Conservation (phyloP, 1,140 invertebrate genomes). For the Venustaconcha ellipsiformis region DNA sequence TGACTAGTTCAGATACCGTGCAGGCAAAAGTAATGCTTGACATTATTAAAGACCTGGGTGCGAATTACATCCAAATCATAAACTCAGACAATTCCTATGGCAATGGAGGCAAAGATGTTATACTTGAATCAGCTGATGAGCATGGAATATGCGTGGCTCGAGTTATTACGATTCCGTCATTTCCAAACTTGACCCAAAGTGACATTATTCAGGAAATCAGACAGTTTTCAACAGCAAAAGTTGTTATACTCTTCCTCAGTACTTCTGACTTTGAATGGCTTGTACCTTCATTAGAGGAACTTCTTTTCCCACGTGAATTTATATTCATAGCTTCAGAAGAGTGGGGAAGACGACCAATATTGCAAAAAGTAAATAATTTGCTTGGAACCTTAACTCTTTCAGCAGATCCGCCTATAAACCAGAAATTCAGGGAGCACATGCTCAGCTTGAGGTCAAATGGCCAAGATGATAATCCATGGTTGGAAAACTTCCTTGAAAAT, state of each 20-base stretch:
- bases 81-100: slow-evolving; percentile 37
- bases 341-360: slow-evolving; percentile 23
- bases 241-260: slow-evolving; percentile 35
- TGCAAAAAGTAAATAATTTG: slow-evolving; percentile 15
- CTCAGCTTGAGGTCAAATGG: slow-evolving; percentile 1
- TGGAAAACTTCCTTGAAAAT: slow-evolving; percentile 20
- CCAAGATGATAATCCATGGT: slow-evolving; percentile 25
- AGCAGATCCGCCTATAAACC: slow-evolving; percentile 21
- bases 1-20: slow-evolving; percentile 26
- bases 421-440: slow-evolving; percentile 15
- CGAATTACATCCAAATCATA: slow-evolving; percentile 31
- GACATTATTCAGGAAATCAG: slow-evolving; percentile 15
- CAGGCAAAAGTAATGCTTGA: slow-evolving; percentile 38
- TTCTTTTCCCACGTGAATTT: slow-evolving; percentile 30
- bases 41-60: slow-evolving; percentile 14
- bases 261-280: slow-evolving; percentile 22
- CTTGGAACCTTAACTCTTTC: slow-evolving; percentile 30
- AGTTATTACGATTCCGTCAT: slow-evolving; percentile 11
- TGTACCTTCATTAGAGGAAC: background rate
- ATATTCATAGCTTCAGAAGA: slow-evolving; percentile 40
- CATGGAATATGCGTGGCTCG: slow-evolving; percentile 31
- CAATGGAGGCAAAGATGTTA: slow-evolving; percentile 28
- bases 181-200: slow-evolving; percentile 9
- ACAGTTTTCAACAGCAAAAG: slow-evolving; percentile 16
- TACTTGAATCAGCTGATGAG: slow-evolving; percentile 1